A percentile compares a stretch with the other conserved stretches of the same genome.
Evolutionary conservation across 2,113 vertebrate species (phyloP).

Genomic region (Megaceryle torquata): DNA sequence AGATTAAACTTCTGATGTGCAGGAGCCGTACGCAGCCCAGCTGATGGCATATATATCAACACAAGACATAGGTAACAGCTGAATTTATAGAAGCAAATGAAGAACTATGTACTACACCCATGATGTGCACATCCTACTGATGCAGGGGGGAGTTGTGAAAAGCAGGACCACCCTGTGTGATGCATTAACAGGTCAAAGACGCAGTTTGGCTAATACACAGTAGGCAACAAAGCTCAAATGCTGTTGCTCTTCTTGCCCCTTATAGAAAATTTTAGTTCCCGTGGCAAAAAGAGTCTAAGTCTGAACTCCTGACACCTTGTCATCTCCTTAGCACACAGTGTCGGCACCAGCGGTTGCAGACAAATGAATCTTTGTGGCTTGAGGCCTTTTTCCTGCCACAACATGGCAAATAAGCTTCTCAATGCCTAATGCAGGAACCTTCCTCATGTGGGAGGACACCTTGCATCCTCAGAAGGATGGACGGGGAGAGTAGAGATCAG

Average conservation of each 20-base stretch:
- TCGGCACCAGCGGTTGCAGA: background rate
- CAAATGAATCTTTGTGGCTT: background rate
- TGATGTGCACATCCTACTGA: background rate
- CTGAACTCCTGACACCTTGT: background rate
- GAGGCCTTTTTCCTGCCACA: background rate
- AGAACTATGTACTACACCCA: background rate
- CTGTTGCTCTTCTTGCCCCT: background rate
- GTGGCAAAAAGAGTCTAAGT: background rate
- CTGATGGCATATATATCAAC: background rate
- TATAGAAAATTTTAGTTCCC: background rate
- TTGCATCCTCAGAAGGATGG: background rate
- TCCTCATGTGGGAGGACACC: background rate
- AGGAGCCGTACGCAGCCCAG: background rate
- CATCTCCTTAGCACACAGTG: background rate
- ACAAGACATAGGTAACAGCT: background rate
- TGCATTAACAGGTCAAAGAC: background rate
- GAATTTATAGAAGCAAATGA: background rate
- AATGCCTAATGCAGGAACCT: accelerated
- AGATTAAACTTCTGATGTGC: background rate
- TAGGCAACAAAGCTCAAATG: background rate
- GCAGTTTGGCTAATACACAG: background rate
- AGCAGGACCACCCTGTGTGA: background rate
- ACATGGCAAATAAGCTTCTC: background rate
- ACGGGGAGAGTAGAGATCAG: background rate
- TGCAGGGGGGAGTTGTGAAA: background rate